A percentile compares a stretch with the other conserved stretches of the same genome.
phyloP scores from a whole-genome alignment of 2,797 vertebrate genomes.

The Nyctibius grandis region DNA sequence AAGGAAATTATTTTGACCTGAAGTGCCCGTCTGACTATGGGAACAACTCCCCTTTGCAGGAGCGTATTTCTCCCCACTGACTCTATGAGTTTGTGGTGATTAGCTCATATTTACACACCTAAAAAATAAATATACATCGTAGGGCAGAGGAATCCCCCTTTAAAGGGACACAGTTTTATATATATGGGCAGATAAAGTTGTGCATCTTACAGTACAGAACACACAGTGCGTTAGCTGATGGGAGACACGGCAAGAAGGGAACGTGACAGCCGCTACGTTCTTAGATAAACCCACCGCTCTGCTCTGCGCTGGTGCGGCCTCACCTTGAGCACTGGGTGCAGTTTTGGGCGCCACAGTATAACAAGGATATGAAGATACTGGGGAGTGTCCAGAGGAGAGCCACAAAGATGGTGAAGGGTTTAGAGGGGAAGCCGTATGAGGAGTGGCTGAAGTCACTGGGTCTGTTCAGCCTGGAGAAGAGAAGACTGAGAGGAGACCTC shows the following conservation, averaged over 20 bases:
- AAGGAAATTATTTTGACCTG: neutral
- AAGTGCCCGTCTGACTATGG: neutral
- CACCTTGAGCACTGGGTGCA: too few species aligned
- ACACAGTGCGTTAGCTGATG: neutral
- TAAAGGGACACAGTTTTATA: neutral
- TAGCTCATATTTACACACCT: neutral
- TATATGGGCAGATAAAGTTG: fast-evolving
- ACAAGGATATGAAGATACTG: too few species aligned
- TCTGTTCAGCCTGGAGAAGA: too few species aligned
- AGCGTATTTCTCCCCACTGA: neutral
- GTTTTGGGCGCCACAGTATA: too few species aligned
- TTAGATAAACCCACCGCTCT: neutral
- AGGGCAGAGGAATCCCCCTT: neutral
- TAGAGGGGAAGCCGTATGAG: too few species aligned
- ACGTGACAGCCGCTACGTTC: fast-evolving
- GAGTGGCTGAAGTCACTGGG: too few species aligned
- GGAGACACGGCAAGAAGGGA: neutral
- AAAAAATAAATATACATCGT: neutral
- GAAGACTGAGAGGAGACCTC: too few species aligned
- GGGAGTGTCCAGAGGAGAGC: too few species aligned
- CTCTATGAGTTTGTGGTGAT: fast-evolving
- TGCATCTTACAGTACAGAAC: neutral
- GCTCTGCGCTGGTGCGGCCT: too few species aligned
- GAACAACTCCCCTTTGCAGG: neutral
- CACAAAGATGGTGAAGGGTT: too few species aligned